Evolutionary conservation across 23 tunicate genomes (phyloP).

Genomic region (Halocynthia roretzi): DNA sequence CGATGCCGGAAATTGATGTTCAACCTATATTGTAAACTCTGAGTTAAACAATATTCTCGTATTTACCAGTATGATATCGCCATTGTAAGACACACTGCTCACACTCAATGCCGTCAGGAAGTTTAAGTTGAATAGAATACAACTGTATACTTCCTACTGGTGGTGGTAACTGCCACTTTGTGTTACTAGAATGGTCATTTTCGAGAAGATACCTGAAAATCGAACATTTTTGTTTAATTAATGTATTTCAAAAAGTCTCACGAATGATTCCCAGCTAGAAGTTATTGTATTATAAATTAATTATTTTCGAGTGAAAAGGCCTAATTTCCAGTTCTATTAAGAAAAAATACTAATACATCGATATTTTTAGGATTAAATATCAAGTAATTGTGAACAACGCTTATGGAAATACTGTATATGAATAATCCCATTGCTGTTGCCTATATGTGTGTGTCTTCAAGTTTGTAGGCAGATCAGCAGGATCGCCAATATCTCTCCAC

Average conservation of each 20-base stretch:
- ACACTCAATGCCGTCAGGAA: constrained; percentile 45
- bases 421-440: too few relatives aligned
- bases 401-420: too few relatives aligned
- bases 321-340: too few relatives aligned
- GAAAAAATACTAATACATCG: too few relatives aligned
- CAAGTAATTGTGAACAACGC: too few relatives aligned
- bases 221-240: too few relatives aligned
- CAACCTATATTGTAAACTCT: too few relatives aligned
- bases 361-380: too few relatives aligned
- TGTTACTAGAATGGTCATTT: background rate
- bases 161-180: constrained; percentile 13
- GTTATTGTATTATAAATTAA: background rate
- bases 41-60: background rate
- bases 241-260: too few relatives aligned
- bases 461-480: constrained; percentile 4
- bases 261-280: background rate
- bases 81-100: constrained; percentile 75
- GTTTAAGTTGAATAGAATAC: constrained; percentile 13
- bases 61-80: constrained; percentile 62
- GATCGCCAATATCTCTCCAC: constrained; percentile 32
- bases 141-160: constrained; percentile 8
- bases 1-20: too few relatives aligned
- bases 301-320: background rate
- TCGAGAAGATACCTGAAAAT: constrained; percentile 4
- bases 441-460: too few relatives aligned